Base-by-base conservation (phyloP, 2,797 vertebrate genomes). In the Lepilemur septentrionalis region DNA sequence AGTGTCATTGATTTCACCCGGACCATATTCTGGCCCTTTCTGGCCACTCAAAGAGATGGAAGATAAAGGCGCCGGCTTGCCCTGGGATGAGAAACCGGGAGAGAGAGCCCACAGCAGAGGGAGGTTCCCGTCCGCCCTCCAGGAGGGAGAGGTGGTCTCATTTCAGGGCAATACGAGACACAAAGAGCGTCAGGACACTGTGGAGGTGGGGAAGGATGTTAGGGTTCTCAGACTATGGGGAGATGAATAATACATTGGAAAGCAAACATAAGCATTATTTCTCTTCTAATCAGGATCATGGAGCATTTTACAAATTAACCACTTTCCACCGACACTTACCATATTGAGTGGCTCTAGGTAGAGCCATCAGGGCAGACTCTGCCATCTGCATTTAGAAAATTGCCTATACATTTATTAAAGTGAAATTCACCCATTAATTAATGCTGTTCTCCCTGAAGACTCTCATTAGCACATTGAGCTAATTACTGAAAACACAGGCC, bases 381-480 rank as follows among this genome's bases (percentile, higher is more conserved):
- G 98, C 99, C 99, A 99, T 99, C 99, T 99, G 99, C 99, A 99
- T 99, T 99, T 99, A 99, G 99, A 99, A 99, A 99, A 99, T 99
- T 99, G 99, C 98, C 99, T 99, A 99, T 99, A 99, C 99, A 99
- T 99, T 99, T 99, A 99, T 99, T 99, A 99, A 99, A 99, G 99
- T 99, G 99, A 99, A 99, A 99, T 99, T 99, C 99, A 99, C 98
- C 98, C 99, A 98, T 99, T 99, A 99, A 99, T 99, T 99, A 99
- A 99, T 98, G 98, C 98, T 98, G 98, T 99, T 99, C 98, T 99
- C 99, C 98, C 98, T 98, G 98, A 98, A 99, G 99, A 99, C 98
- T 99, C 99, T 99, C 99, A 99, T 99, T 99, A 99, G 98, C 99
- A 98, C 98, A 98, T 96, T 97, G 98, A 99, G 99, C 99, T 99